Conservation (phyloP, 2,888 invertebrate genomes). For the Arenicola marina region DNA sequence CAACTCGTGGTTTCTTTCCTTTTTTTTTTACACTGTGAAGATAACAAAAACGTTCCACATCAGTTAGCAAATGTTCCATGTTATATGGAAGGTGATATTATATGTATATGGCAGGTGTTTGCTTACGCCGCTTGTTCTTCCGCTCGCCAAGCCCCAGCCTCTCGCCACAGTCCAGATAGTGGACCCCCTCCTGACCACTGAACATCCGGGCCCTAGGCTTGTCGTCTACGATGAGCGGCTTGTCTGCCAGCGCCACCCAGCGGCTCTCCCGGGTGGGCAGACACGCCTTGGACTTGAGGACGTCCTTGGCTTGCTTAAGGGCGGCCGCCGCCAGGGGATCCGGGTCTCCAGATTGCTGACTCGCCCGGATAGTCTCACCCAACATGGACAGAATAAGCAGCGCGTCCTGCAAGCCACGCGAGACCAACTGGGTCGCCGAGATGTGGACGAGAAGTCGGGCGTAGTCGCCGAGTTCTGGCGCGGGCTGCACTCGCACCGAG, state of each 20-base stretch:
- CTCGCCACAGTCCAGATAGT: constrained; percentile 23
- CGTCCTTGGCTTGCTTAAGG: not conserved
- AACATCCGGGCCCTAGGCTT: constrained; percentile 23
- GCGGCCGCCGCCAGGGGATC: not conserved
- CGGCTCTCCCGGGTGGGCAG: constrained; percentile 43
- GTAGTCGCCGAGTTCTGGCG: constrained; percentile 42
- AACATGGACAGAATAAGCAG: constrained; percentile 14
- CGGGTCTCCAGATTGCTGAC: not conserved
- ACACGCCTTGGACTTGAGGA: constrained; percentile 20
- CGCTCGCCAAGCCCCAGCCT: constrained; percentile 9
- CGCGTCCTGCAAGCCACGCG: constrained; percentile 15
- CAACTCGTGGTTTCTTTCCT: too few relatives aligned
- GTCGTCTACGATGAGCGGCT: constrained; percentile 52
- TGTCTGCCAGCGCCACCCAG: constrained; percentile 46
- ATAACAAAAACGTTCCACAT: too few relatives aligned
- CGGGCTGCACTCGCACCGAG: constrained; percentile 33
- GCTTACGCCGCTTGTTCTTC: too few relatives aligned
- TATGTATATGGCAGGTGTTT: too few relatives aligned
- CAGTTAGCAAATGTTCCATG: too few relatives aligned
- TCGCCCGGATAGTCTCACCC: constrained; percentile 2
- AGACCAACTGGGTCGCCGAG: not conserved
- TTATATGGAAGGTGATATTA: too few relatives aligned
- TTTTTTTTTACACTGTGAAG: too few relatives aligned
- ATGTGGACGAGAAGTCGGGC: constrained; percentile 36
- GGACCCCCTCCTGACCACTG: constrained; percentile 14